Conservation (phyloP, 92 coral and sea anemone species). For the Pocillopora grandis region DNA sequence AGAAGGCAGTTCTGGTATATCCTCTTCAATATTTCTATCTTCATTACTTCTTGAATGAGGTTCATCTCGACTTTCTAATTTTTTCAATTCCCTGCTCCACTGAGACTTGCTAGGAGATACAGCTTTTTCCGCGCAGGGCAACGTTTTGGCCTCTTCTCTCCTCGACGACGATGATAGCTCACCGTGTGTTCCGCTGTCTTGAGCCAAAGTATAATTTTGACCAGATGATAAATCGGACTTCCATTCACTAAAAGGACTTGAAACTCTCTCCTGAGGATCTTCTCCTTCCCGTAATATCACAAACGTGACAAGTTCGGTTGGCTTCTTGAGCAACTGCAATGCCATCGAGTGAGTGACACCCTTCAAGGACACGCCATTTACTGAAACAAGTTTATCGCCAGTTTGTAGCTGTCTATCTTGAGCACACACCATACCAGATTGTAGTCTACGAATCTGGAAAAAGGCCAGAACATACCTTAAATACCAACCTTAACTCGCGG, state of each 20-base stretch:
- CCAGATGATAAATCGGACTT: not conserved
- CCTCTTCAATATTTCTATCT: not conserved
- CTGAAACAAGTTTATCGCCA: slow-evolving; percentile 85
- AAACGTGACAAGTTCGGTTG: slow-evolving; percentile 67
- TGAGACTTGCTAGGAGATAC: not conserved
- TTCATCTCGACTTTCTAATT: not conserved
- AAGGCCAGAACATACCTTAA: not conserved
- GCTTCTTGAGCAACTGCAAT: slow-evolving; percentile 90
- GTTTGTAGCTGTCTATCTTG: slow-evolving; percentile 75
- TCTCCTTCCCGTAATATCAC: slow-evolving; percentile 68
- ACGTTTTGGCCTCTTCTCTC: not conserved
- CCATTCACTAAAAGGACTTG: not conserved
- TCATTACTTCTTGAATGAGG: not conserved
- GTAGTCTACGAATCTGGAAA: slow-evolving; percentile 85
- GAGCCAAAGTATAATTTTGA: not conserved
- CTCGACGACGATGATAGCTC: too few species aligned
- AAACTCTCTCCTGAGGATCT: not conserved
- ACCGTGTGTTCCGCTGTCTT: not conserved
- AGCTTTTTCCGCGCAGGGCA: not conserved
- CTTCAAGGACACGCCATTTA: slow-evolving; percentile 73
- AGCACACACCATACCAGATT: slow-evolving; percentile 87
- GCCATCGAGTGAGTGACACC: slow-evolving; percentile 87
- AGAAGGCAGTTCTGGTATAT: slow-evolving; percentile 16
- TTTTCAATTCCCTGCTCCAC: not conserved
- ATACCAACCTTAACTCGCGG: too few species aligned